Evolutionary conservation across 2,113 vertebrate genomes (phyloP).

Genomic region (Ahaetulla prasina): DNA sequence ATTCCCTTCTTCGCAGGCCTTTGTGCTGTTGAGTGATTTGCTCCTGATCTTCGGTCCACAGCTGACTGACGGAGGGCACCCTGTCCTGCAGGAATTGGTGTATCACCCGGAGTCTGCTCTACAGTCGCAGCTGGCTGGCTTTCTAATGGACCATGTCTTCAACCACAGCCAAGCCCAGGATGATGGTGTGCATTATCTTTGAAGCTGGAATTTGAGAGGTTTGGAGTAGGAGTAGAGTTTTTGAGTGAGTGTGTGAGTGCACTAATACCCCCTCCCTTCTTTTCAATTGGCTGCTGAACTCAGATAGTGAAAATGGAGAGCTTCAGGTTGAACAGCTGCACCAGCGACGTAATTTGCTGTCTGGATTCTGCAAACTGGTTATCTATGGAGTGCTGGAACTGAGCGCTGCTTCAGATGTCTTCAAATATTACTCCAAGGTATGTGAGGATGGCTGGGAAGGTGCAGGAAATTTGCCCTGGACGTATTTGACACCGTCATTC

Average conservation of each 20-base stretch:
- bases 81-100: constrained; percentile 59
- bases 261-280: neutral
- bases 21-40: constrained; percentile 81
- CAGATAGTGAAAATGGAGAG: constrained; percentile 44
- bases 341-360: constrained; percentile 78
- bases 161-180: constrained; percentile 63
- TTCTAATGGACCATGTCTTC: constrained; percentile 85
- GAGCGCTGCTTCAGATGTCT: constrained; percentile 75
- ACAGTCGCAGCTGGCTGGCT: constrained; percentile 78
- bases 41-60: constrained; percentile 75
- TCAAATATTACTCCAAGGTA: constrained; percentile 86
- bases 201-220: neutral
- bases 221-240: neutral
- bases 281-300: neutral
- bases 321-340: constrained; percentile 70
- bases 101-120: constrained; percentile 70
- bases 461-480: neutral
- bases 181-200: neutral
- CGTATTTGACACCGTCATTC: fast-evolving
- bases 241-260: no score
- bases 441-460: neutral
- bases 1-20: constrained; percentile 68
- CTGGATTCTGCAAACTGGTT: constrained; percentile 84
- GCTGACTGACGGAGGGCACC: constrained; percentile 43
- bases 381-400: constrained; percentile 80